Evolutionary conservation across 2,888 invertebrate species (phyloP).

Genomic region (Synergus laeviventris): DNA sequence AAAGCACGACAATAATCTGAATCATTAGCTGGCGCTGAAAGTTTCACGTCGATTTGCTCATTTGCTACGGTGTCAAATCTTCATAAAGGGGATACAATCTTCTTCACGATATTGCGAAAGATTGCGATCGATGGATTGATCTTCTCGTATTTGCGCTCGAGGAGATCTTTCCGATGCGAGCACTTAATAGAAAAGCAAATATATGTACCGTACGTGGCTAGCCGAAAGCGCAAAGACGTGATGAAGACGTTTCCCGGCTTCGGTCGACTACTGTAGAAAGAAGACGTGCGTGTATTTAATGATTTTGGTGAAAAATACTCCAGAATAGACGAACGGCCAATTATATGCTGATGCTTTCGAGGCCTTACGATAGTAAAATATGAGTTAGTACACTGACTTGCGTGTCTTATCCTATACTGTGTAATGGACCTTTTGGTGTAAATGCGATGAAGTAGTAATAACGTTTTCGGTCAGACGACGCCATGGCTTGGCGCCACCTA

Average conservation of each 20-base stretch:
- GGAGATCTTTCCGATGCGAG: constrained; percentile 53
- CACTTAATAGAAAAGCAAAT: constrained; percentile 56
- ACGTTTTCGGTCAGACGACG: constrained; percentile 40
- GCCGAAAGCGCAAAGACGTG: constrained; percentile 53
- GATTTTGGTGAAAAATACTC: constrained; percentile 57
- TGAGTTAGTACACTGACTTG: constrained; percentile 6
- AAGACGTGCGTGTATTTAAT: constrained; percentile 57
- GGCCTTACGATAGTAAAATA: constrained; percentile 50
- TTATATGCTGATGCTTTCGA: constrained; percentile 56
- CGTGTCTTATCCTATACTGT: constrained; percentile 26
- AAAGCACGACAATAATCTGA: constrained; percentile 35
- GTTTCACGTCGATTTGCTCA: constrained; percentile 21
- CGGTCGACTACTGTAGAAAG: constrained; percentile 1
- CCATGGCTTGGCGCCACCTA: constrained; percentile 38
- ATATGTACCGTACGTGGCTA: constrained; percentile 51
- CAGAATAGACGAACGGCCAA: constrained; percentile 57
- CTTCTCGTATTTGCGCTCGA: constrained; percentile 23
- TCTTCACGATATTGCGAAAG: constrained; percentile 33
- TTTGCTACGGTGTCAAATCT: constrained; percentile 37
- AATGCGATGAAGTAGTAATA: constrained; percentile 39
- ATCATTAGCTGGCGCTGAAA: constrained; percentile 29
- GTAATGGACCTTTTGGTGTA: constrained; percentile 34
- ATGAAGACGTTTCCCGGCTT: constrained; percentile 55
- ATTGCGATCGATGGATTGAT: constrained; percentile 13
- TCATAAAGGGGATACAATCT: constrained; percentile 20